phyloP scores from a whole-genome alignment of 2,797 vertebrate species.

The Nannoperca obscura region DNA sequence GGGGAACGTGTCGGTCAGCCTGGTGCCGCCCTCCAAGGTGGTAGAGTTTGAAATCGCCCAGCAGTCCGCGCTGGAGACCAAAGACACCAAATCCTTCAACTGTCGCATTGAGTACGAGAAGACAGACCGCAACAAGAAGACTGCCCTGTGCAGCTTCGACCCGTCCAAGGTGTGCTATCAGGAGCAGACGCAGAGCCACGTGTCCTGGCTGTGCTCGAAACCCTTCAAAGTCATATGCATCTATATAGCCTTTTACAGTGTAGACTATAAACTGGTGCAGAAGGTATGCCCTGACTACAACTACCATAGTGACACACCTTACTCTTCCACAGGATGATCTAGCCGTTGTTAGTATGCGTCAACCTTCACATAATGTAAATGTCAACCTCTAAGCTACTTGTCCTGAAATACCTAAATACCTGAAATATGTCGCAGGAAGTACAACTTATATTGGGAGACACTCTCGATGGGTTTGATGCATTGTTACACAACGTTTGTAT shows the following conservation, averaged over 20 bases:
- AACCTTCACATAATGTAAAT: constrained; percentile 51
- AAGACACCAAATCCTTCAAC: constrained; percentile 98
- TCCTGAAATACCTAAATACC: constrained; percentile 59
- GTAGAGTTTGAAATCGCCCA: constrained; percentile 96
- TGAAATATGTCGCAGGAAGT: constrained; percentile 31
- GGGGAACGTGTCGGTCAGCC: constrained; percentile 97
- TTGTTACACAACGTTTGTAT: constrained; percentile 44
- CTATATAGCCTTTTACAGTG: constrained; percentile 98
- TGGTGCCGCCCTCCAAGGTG: constrained; percentile 98
- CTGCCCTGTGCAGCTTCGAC: constrained; percentile 93
- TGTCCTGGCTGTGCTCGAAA: constrained; percentile 99
- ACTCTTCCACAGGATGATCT: constrained; percentile 95
- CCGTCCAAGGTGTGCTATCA: constrained; percentile 97
- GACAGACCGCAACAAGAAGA: constrained; percentile 99
- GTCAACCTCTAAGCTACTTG: constrained; percentile 61
- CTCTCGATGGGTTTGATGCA: constrained; percentile 30
- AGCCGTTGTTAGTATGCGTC: constrained; percentile 34
- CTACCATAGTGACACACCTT: constrained; percentile 98
- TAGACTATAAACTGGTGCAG: constrained; percentile 99
- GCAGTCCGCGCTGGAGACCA: constrained; percentile 95
- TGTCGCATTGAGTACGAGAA: constrained; percentile 99
- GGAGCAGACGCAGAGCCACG: constrained; percentile 99
- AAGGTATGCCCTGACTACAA: constrained; percentile 99
- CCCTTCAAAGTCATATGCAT: constrained; percentile 99
- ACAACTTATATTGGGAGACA: constrained; percentile 9